Evolutionary conservation across 2,888 invertebrate species (phyloP).

Genomic region (Odontomyia ornata): DNA sequence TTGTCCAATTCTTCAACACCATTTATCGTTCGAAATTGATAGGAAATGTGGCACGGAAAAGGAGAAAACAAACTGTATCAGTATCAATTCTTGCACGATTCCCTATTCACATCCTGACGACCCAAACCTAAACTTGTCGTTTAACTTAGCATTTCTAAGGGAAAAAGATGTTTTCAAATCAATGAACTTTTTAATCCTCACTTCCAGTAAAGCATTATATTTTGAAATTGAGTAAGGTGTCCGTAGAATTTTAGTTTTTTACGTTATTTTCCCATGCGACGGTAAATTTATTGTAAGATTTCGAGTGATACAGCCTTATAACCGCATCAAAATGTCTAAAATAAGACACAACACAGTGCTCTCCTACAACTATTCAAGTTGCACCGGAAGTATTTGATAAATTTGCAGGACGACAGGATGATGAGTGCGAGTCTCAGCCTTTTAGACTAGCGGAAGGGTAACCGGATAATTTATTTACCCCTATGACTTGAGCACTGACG

Average conservation of each 20-base stretch:
- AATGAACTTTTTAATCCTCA: too few species aligned
- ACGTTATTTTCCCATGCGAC: too few species aligned
- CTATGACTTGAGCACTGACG: conserved; percentile 27
- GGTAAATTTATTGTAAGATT: too few species aligned
- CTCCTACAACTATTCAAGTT: too few species aligned
- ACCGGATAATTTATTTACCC: conserved; percentile 49
- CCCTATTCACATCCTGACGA: background rate
- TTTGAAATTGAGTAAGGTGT: too few species aligned
- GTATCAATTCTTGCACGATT: background rate
- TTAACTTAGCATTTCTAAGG: background rate
- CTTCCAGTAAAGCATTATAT: too few species aligned
- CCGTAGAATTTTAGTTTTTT: too few species aligned
- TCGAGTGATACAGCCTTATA: too few species aligned
- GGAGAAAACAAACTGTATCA: background rate
- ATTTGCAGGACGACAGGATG: conserved; percentile 44
- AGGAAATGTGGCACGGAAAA: background rate
- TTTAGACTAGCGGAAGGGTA: conserved; percentile 41
- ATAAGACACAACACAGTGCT: too few species aligned
- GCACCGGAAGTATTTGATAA: conserved; percentile 35
- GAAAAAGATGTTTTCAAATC: background rate
- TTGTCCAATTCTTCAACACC: conserved; percentile 47
- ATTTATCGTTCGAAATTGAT: conserved; percentile 44
- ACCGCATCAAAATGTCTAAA: too few species aligned
- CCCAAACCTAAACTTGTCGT: background rate
- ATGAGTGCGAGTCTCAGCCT: conserved; percentile 24